Conservation (phyloP, 2,113 vertebrate genomes). For the Nesoenas mayeri region DNA sequence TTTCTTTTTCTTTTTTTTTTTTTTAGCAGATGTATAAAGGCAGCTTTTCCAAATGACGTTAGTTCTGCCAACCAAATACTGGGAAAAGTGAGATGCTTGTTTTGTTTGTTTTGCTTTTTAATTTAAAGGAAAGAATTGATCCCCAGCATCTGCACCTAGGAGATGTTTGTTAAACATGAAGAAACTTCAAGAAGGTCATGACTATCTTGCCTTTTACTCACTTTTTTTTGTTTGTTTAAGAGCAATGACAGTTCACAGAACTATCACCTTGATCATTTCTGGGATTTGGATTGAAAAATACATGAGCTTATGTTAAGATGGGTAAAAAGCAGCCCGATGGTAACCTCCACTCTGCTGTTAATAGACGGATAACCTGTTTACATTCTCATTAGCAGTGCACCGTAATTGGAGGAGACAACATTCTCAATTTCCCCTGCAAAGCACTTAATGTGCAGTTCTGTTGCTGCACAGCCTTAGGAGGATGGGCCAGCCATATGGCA, state of each 20-base stretch:
- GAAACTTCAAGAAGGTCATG: not conserved
- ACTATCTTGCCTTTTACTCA: not conserved
- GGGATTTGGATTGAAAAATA: not conserved
- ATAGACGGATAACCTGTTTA: not conserved
- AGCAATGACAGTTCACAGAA: not conserved
- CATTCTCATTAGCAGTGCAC: not conserved
- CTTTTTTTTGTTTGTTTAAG: not conserved
- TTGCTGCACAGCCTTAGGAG: not conserved
- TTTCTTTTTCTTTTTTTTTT: not conserved
- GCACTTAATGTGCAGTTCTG: not conserved
- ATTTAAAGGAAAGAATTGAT: not conserved
- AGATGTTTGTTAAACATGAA: not conserved
- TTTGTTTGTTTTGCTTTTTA: not conserved
- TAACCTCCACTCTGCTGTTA: not conserved
- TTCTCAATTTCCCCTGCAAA: not conserved
- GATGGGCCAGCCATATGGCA: fast-evolving
- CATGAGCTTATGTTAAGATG: not conserved
- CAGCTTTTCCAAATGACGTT: not conserved
- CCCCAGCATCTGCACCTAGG: not conserved
- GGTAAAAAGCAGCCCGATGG: not conserved
- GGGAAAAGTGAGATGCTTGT: not conserved
- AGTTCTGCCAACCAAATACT: not conserved
- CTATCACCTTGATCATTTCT: not conserved
- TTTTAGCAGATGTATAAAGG: not conserved
- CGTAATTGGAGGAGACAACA: not conserved